These are phyloP conservation scores for Sebastes diploproa DNA, from an alignment of 2,797 vertebrate genomes.

Conservation along the genomic window DNA sequence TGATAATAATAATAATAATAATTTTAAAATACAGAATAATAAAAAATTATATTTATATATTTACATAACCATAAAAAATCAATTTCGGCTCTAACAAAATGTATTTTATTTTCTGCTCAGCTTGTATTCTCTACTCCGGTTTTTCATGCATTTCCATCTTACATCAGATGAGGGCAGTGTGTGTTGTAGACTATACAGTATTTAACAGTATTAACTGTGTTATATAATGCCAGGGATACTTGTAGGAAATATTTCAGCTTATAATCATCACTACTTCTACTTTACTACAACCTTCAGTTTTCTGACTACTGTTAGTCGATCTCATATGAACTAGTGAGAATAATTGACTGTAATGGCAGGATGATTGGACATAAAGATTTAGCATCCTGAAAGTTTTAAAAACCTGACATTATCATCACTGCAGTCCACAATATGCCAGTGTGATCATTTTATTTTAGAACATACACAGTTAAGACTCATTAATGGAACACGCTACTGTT, in stretches of 20 bases:
- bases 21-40: no score
- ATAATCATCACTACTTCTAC: neutral
- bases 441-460: neutral
- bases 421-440: neutral
- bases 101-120: neutral
- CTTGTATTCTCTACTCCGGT: neutral
- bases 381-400: neutral
- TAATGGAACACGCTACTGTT: neutral
- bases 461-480: neutral
- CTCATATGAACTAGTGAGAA: neutral
- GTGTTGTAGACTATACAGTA: neutral
- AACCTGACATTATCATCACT: neutral
- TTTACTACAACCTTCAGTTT: neutral
- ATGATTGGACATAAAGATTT: neutral
- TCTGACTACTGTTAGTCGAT: neutral
- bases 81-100: no score
- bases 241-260: neutral
- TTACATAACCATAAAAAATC: neutral
- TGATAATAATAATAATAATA: no score
- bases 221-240: neutral
- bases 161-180: conserved; percentile 61
- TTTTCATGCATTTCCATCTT: conserved; percentile 41
- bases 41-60: neutral
- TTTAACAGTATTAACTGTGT: neutral
- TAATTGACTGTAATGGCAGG: neutral